A percentile compares a stretch with the other conserved stretches of the same genome.
These are phyloP conservation scores for Chondrosia reniformis DNA, from an alignment of 37 sponge, comb jelly and placozoan genomes.

Conservation along the genomic window DNA sequence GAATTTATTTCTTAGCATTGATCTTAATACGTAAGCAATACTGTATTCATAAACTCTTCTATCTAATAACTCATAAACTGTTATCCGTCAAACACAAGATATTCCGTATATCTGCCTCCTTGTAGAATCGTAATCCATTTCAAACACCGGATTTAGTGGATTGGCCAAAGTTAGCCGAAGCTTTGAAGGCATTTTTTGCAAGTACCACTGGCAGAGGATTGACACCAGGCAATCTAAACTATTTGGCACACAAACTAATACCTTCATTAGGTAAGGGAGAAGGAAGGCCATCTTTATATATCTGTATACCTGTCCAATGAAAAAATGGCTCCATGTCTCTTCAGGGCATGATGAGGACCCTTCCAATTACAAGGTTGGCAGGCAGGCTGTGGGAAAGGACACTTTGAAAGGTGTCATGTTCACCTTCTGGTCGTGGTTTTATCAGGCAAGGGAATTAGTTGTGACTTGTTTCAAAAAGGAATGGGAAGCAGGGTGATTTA, in stretches of 20 bases:
- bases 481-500: conserved; percentile 80
- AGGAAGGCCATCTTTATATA: conserved; percentile 4
- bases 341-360: conserved; percentile 55
- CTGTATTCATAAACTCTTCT: too few species aligned
- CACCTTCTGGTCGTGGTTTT: conserved; percentile 99
- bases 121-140: conserved; percentile 2
- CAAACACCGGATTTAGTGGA: conserved; percentile 43
- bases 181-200: conserved; percentile 71
- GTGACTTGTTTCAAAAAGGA: conserved; percentile 76
- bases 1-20: too few species aligned
- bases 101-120: too few species aligned
- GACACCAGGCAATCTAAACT: conserved; percentile 69
- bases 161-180: conserved; percentile 64
- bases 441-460: conserved; percentile 84
- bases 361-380: conserved; percentile 15
- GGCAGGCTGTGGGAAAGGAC: conserved; percentile 51
- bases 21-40: too few species aligned
- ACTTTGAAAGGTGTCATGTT: conserved; percentile 58
- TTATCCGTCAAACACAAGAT: too few species aligned
- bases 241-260: conserved; percentile 66
- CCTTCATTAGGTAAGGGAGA: conserved; percentile 38
- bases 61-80: too few species aligned
- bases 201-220: conserved; percentile 72
- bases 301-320: conserved; percentile 16
- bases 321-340: neutral